Evolutionary conservation across 92 coral and sea anemone species (phyloP), one percentile per base, ranked within the genome.

Genomic region (Pocillopora grandis): DNA sequence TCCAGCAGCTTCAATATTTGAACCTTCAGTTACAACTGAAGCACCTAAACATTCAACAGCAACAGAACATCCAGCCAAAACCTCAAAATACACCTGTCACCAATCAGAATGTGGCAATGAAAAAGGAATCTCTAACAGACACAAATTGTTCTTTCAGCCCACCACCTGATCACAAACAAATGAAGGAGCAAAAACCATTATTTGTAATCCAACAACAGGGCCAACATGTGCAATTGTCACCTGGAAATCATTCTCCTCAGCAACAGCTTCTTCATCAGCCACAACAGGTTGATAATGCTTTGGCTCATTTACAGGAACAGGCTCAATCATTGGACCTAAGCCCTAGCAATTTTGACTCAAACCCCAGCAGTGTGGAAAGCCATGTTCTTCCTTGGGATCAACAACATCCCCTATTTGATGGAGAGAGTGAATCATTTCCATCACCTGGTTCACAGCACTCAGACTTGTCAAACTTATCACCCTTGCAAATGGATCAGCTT

Each of bases 1-100:
- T 95, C 33, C 98, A 97, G 72, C 99, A 97, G 58, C 80, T 94
- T 42, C 99, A 97, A 83, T 94, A 94, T 86, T 88, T 97, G 21
- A 97, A 97, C 86, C 80, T 97, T 42, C 99, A 97, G 90, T 69
- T 95, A 62, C 99, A 94, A 75, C 89, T 97, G 14, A 94, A 97
- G 72, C 98, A 92, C 63, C 73, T 97, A 48, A 88, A 90, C 62
- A 86, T 97, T 21, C 98, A 93, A 72, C 94, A 88, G 57, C 90
- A 87, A 49, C 95, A 86, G 59, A 86, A 86, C 42, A 90, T 79
- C 37, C 93, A 87, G 73, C 94, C 89, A 49, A 89, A 92, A 82
- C 85, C 83, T 59, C 87, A 76, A 70, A 78, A 59, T 66, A 75
- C 33, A 5, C 42, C 81, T 37, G 64, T 27, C 21, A 62, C 33